Evolutionary conservation across 2,888 invertebrate genomes (phyloP), one percentile per base, ranked within the genome.

Genomic region (Axea sp.): DNA sequence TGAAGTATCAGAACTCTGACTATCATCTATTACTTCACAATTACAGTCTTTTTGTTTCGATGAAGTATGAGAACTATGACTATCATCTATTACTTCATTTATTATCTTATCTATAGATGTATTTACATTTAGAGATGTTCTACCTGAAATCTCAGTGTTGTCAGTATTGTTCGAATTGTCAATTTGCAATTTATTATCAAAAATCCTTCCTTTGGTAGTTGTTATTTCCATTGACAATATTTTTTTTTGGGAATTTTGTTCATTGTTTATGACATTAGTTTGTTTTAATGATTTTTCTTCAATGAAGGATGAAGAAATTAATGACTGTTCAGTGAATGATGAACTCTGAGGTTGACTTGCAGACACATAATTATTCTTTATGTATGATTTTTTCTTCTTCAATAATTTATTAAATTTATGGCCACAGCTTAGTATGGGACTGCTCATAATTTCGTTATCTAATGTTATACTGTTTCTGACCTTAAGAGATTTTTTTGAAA

Each of bases 41-140:
- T n/a, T n/a, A n/a, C n/a, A n/a, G n/a, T n/a, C n/a, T n/a, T n/a
- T n/a, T n/a, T n/a, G n/a, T n/a, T n/a, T n/a, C n/a, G n/a, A n/a
- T n/a, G n/a, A n/a, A n/a, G n/a, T n/a, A n/a, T n/a, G n/a, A n/a
- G n/a, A n/a, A n/a, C n/a, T n/a, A n/a, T n/a, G 8, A 7, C 3
- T 39, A 11, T 30, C 7, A 2, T 8, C 7, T 17, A 1, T 4
- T 1, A 4, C 5, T 0, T 4, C 15, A 24, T 24, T 12, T 43
- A 14, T 26, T 0, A 26, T n/a, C 1, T 4, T 26, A 59, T 79
- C 77, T 12, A 81, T 9, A 7, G 84, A 84, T 17, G 82, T 83
- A 45, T 85, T 85, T n/a, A 83, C 80, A 64, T 78, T 80, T 17
- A 86, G 47, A 0, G 85, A 85, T 11, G 78, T 80, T 26, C 69